Evolutionary conservation across 2,888 invertebrate genomes (phyloP), one percentile per base, ranked within the genome.

Genomic region (Villa cingulata): DNA sequence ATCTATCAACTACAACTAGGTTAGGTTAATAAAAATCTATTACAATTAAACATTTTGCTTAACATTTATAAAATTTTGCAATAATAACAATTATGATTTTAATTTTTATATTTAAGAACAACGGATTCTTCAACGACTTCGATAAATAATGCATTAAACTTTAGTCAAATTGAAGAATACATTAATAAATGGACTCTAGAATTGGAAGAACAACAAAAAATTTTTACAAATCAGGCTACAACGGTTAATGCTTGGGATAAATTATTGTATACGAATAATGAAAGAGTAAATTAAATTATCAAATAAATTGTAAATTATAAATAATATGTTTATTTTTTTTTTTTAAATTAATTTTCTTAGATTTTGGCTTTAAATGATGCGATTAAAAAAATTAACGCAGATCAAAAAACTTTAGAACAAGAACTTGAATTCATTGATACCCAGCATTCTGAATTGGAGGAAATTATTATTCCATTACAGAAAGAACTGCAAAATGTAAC

Each of bases 161-260:
- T 89, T 65, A 77, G 81, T 2, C 89, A 92, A 61, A 68, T 94
- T 4, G 94, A 94, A 64, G 94, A 94, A 60, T 76, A 80, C 36
- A 88, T 95, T 49, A 92, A 94, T 69, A 91, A 95, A 66, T 96
- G 94, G 92, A 90, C 86, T 0, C 65, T 86, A 1, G 92, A 94
- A 58, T 66, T 96, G 37, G 90, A 92, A 56, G 91, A 92, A 55
- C 92, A 94, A 62, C 94, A 95, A 63, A 86, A 86, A 63, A 78
- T 84, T 0, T 96, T 95, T 63, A 80, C 90, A 50, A 87, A 90
- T 65, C 95, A 95, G 66, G 95, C 95, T 0, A 87, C 89, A 5
- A 90, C 94, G 69, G 81, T 96, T 48, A 96, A 96, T 68, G 87
- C 89, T 0, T 96, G 96, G 95, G 96, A 97, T 63, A 76, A 86